A percentile compares a stretch with the other conserved stretches of the same genome.
phyloP scores from a whole-genome alignment of 2,888 invertebrate species.

The Arctia plantaginis region DNA sequence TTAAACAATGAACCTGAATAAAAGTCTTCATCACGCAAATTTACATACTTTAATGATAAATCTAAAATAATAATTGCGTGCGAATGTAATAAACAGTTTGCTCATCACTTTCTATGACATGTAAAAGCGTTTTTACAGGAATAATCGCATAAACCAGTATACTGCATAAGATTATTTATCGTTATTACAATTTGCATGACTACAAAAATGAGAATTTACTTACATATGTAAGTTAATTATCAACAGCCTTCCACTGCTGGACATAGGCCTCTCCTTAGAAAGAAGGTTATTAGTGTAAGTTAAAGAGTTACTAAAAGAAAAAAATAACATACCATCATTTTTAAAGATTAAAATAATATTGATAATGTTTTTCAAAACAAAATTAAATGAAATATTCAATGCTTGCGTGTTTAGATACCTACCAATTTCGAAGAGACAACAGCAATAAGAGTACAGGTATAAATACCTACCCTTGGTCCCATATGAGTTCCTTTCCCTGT shows the following conservation, averaged over 20 bases:
- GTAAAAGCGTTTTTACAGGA: background rate
- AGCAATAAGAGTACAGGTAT: conserved; percentile 9
- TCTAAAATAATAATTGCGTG: too few species aligned
- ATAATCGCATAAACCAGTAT: background rate
- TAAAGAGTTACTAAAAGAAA: background rate
- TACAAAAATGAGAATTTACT: background rate
- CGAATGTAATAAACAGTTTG: background rate
- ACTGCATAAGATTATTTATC: background rate
- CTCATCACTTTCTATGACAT: background rate
- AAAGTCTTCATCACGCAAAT: background rate
- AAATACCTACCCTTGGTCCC: background rate
- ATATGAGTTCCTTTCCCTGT: conserved; percentile 38
- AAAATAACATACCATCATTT: background rate
- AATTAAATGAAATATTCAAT: background rate
- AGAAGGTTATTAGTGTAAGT: background rate
- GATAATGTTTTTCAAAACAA: background rate
- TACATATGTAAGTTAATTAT: too few species aligned
- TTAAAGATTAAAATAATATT: background rate
- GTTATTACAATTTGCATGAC: background rate
- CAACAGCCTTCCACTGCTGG: too few species aligned
- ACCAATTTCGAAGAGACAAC: background rate
- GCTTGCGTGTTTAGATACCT: background rate
- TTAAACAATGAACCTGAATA: too few species aligned
- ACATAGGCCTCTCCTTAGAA: too few species aligned
- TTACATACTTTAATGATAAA: background rate